These are phyloP conservation scores for Apistogramma diplotaenia DNA, from an alignment of 2,113 vertebrate genomes.

Conservation along the genomic window DNA sequence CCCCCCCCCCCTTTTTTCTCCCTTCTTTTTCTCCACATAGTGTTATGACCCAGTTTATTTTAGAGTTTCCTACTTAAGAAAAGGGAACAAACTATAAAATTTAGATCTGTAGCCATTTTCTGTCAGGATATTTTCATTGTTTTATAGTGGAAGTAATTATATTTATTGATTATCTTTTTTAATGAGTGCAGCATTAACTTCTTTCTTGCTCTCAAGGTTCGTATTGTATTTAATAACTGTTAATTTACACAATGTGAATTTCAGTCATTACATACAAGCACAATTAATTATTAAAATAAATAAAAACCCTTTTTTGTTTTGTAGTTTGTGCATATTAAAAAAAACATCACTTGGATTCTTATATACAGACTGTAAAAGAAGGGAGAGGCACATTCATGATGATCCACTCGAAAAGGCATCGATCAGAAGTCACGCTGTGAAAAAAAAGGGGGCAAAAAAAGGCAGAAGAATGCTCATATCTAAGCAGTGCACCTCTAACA, in stretches of 20 bases:
- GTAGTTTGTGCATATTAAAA: not conserved
- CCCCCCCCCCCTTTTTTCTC: not conserved
- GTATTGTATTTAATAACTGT: not conserved
- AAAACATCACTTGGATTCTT: not conserved
- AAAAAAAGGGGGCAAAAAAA: conserved; percentile 38
- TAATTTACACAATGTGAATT: not conserved
- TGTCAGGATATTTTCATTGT: not conserved
- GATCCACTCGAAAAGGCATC: conserved; percentile 59
- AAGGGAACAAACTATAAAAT: not conserved
- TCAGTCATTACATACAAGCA: not conserved
- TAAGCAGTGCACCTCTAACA: conserved; percentile 64
- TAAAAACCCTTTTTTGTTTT: not conserved
- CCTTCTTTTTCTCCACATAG: conserved; percentile 5
- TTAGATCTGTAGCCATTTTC: not conserved
- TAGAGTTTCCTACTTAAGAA: conserved; percentile 3
- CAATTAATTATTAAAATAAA: not conserved
- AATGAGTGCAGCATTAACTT: not conserved
- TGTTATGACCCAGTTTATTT: conserved; percentile 64
- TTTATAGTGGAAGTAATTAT: not conserved
- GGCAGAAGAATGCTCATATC: conserved; percentile 63
- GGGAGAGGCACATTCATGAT: conserved; percentile 46
- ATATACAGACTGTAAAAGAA: conserved; percentile 16
- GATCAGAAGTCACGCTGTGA: conserved; percentile 58
- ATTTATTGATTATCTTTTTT: not conserved
- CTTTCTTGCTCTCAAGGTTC: not conserved